Percentiles rank a stretch among this genome's conserved stretches.
These are phyloP conservation scores for Catharus bicknelli DNA, from an alignment of 2,113 vertebrate genomes.

Conservation along the genomic window DNA sequence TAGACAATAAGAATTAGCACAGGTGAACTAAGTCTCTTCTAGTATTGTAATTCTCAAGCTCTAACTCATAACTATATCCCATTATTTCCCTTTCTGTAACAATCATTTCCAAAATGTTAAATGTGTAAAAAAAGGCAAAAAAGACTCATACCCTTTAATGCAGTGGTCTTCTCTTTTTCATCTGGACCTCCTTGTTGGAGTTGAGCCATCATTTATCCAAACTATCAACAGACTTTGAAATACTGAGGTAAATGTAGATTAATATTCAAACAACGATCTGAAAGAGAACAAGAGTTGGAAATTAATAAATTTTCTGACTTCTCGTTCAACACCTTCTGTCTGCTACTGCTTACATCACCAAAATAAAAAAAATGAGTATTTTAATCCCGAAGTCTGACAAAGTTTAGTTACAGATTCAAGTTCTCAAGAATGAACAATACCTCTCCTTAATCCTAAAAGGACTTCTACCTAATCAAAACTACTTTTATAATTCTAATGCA, in stretches of 20 bases:
- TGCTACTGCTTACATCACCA: background rate
- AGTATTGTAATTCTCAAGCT: background rate
- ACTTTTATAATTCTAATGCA: background rate
- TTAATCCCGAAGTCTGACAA: background rate
- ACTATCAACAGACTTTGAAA: constrained; percentile 75
- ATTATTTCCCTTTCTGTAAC: background rate
- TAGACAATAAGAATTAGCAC: background rate
- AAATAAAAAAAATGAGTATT: background rate
- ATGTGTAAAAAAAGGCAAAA: background rate
- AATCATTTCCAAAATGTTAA: background rate
- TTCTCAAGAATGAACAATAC: background rate
- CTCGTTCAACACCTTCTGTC: background rate
- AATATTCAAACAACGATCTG: constrained; percentile 72
- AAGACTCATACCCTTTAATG: constrained; percentile 86
- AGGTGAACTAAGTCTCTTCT: background rate
- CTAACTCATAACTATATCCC: background rate
- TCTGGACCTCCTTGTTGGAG: constrained; percentile 85
- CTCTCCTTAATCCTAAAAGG: background rate
- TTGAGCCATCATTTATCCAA: constrained; percentile 89
- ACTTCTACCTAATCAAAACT: background rate
- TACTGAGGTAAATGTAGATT: constrained; percentile 77
- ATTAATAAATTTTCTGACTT: constrained; percentile 32
- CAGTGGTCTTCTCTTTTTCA: constrained; percentile 94
- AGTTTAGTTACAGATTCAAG: background rate
- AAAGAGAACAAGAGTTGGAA: constrained; percentile 67